Percentiles rank a stretch among this genome's conserved stretches.
Conservation (phyloP, 2,113 vertebrate genomes). For the Gyps fulvus region DNA sequence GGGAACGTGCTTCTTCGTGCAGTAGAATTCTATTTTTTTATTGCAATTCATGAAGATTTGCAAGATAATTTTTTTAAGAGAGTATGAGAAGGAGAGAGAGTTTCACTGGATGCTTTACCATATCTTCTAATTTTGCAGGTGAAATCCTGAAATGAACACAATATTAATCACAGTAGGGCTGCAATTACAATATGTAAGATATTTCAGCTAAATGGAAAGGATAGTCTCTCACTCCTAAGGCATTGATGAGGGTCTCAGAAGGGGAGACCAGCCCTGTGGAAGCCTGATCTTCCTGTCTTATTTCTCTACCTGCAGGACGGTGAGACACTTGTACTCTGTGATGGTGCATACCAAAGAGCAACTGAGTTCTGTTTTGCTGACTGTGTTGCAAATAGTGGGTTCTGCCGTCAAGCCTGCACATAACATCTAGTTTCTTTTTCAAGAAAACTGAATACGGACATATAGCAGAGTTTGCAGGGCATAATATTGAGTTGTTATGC, state of each 20-base stretch:
- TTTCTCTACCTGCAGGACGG: background rate
- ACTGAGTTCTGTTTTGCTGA: background rate
- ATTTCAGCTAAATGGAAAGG: background rate
- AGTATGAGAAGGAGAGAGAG: background rate
- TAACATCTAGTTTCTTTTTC: background rate
- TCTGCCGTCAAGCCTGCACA: background rate
- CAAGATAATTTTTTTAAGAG: background rate
- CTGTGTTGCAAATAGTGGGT: background rate
- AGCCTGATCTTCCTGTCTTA: background rate
- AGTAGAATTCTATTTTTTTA: background rate
- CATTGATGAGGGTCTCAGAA: background rate
- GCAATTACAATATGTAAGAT: background rate
- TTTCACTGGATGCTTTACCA: background rate
- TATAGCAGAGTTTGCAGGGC: background rate
- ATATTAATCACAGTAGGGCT: background rate
- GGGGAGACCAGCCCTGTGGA: too few relatives aligned
- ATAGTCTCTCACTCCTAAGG: background rate
- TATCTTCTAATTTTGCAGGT: background rate
- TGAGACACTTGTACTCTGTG: background rate
- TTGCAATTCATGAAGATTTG: background rate
- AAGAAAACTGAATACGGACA: background rate
- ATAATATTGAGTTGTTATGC: rapidly evolving
- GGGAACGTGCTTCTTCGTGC: background rate
- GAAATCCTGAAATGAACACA: background rate
- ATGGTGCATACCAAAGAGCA: background rate